phyloP scores from a whole-genome alignment of 2,113 vertebrate genomes.

The Actenoides lindsayi region DNA sequence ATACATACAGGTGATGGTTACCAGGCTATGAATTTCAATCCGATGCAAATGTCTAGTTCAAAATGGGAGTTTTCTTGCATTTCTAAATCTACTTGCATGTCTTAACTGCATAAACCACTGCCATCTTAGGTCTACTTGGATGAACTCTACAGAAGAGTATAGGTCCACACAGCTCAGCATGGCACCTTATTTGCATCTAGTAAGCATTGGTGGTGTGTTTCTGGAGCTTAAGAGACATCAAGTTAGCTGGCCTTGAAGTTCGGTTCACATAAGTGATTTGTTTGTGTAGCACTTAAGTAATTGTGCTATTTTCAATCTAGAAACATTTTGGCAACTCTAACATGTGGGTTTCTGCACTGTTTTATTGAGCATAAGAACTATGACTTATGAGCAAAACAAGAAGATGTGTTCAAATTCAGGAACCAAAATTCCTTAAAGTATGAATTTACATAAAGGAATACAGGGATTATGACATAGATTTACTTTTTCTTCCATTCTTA shows the following conservation, averaged over 20 bases:
- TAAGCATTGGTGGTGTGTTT: background rate
- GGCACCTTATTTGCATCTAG: background rate
- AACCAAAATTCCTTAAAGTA: background rate
- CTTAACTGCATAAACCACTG: background rate
- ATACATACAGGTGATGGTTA: background rate
- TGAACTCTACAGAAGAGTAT: background rate
- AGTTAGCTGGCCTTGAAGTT: background rate
- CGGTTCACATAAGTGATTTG: background rate
- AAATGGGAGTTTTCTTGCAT: background rate
- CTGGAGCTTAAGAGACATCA: background rate
- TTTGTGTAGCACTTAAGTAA: background rate
- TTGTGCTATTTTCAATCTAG: background rate
- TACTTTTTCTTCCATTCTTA: background rate
- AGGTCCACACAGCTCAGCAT: background rate
- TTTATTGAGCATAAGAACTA: background rate
- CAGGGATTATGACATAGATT: background rate
- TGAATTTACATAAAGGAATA: background rate
- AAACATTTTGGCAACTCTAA: background rate
- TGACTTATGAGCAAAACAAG: background rate
- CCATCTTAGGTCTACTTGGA: background rate
- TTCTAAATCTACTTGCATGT: background rate
- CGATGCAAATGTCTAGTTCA: background rate
- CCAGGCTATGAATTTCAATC: background rate
- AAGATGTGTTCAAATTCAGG: background rate
- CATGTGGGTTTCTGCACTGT: background rate